Evolutionary conservation across 2,113 vertebrate species (phyloP).

Genomic region (Percina caprodes): DNA sequence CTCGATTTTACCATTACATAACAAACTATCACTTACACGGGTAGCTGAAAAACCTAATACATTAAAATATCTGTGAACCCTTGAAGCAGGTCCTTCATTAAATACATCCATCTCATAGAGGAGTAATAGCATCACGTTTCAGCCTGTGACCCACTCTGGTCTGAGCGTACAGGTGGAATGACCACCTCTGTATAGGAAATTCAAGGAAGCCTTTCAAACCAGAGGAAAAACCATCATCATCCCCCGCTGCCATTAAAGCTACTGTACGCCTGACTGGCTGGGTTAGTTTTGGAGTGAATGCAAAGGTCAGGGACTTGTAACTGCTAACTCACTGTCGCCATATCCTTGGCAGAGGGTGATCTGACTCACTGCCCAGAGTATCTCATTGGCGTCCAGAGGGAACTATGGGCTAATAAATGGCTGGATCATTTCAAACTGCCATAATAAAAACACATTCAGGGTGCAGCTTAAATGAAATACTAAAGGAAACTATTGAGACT

Average conservation of each 20-base stretch:
- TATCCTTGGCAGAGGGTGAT: slow-evolving; percentile 64
- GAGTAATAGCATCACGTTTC: slow-evolving; percentile 23
- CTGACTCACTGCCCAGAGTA: slow-evolving; percentile 61
- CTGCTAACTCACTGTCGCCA: slow-evolving; percentile 57
- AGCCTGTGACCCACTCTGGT: slow-evolving; percentile 4
- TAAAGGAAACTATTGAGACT: slow-evolving; percentile 56
- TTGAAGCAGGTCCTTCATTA: slow-evolving; percentile 19
- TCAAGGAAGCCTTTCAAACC: slow-evolving; percentile 51
- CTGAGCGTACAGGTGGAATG: slow-evolving; percentile 44
- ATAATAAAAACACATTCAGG: slow-evolving; percentile 69
- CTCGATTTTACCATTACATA: background rate
- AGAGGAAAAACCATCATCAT: slow-evolving; percentile 56
- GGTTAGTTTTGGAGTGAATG: slow-evolving; percentile 56
- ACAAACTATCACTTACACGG: background rate
- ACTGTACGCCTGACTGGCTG: slow-evolving; percentile 54
- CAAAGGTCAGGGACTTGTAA: slow-evolving; percentile 65
- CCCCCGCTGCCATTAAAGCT: slow-evolving; percentile 38
- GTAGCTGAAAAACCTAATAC: slow-evolving; percentile 5
- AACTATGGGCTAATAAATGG: slow-evolving; percentile 56
- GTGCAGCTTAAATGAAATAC: slow-evolving; percentile 62
- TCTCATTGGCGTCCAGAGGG: slow-evolving; percentile 55
- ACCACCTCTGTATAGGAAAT: slow-evolving; percentile 44
- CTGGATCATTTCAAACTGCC: slow-evolving; percentile 59
- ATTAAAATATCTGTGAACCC: slow-evolving; percentile 26
- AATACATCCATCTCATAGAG: slow-evolving; percentile 6